Conservation (phyloP, 2,888 invertebrate genomes). For the Lasioglossum leucozonium region DNA sequence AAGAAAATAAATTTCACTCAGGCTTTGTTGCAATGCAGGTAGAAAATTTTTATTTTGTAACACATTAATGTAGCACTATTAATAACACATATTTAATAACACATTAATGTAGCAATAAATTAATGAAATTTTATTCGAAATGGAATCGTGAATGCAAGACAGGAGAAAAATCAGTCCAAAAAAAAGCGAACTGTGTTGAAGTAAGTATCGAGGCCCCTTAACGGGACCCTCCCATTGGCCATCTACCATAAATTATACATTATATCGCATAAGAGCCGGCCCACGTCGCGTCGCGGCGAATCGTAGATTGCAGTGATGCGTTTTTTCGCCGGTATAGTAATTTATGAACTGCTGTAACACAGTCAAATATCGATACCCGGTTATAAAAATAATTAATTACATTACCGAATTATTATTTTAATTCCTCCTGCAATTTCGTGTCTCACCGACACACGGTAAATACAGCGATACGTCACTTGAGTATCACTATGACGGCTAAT, state of each 20-base stretch:
- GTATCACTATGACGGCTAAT: too few relatives aligned
- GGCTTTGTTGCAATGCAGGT: too few relatives aligned
- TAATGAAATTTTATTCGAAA: conserved; percentile 30
- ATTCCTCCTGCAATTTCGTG: conserved; percentile 6
- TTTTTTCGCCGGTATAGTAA: conserved; percentile 59
- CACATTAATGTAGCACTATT: too few relatives aligned
- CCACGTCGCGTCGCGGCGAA: conserved; percentile 64
- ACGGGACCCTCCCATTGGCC: conserved; percentile 71
- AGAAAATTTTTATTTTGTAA: too few relatives aligned
- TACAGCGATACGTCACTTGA: neutral
- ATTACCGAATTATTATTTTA: conserved; percentile 37
- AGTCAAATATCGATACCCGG: conserved; percentile 63
- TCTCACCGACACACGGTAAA: neutral
- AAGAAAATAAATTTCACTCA: too few relatives aligned
- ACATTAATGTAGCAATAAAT: neutral
- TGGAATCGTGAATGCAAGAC: conserved; percentile 12
- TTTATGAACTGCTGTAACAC: conserved; percentile 60
- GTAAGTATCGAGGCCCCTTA: conserved; percentile 71
- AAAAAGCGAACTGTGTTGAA: conserved; percentile 60
- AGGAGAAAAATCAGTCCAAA: conserved; percentile 68
- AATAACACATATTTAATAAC: too few relatives aligned
- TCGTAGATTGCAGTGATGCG: conserved; percentile 67
- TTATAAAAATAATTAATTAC: conserved; percentile 52
- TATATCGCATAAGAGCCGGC: conserved; percentile 70
- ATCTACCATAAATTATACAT: conserved; percentile 73